Evolutionary conservation across 2,113 vertebrate species (phyloP).

Genomic region (Melanerpes formicivorus): DNA sequence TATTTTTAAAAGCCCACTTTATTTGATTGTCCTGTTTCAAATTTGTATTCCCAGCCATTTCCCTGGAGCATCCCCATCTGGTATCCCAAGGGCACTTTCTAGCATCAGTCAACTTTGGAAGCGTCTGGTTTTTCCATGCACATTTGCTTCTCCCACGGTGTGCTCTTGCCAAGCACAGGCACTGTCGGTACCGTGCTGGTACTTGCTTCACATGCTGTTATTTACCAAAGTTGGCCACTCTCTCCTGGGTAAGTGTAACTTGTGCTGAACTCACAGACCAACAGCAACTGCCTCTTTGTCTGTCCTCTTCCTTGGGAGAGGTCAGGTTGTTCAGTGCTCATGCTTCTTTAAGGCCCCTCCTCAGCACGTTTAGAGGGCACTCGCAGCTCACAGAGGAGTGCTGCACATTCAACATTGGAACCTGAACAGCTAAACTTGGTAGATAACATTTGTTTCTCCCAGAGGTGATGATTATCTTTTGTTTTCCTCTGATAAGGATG

Average conservation of each 20-base stretch:
- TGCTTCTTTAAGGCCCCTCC: not conserved
- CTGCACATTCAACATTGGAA: not conserved
- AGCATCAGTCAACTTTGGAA: not conserved
- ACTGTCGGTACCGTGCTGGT: not conserved
- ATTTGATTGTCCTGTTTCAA: not conserved
- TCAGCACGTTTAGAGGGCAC: not conserved
- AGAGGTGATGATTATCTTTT: conserved; percentile 18
- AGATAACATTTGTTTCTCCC: not conserved
- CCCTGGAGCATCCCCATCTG: not conserved
- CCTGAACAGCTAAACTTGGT: not conserved
- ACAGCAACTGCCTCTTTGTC: not conserved
- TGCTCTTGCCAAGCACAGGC: not conserved
- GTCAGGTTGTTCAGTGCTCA: not conserved
- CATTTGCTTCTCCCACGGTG: not conserved
- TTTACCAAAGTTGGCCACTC: not conserved
- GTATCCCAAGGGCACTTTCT: not conserved
- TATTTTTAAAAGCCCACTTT: conserved; percentile 16
- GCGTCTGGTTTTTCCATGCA: not conserved
- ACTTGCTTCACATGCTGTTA: not conserved
- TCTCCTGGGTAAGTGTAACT: not conserved
- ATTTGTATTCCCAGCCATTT: not conserved
- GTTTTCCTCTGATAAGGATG: conserved; percentile 4
- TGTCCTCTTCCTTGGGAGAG: not conserved
- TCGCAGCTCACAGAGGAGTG: not conserved
- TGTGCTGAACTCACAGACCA: not conserved